phyloP scores from a whole-genome alignment of 1,140 invertebrate genomes.

The Anastatus disparis region DNA sequence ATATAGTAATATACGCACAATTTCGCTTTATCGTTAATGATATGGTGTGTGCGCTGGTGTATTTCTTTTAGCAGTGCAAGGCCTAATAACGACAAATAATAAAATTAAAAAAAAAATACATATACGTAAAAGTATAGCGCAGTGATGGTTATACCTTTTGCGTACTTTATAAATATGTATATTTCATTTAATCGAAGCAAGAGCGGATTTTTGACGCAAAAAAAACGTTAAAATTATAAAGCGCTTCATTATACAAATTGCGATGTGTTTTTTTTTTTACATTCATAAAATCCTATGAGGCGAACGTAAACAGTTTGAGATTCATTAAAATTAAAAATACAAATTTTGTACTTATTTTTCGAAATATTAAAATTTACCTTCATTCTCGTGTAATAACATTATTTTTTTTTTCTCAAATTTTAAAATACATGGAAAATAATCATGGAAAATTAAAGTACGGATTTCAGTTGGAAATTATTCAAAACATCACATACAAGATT shows the following conservation, averaged over 20 bases:
- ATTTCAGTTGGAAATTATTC: too few relatives aligned
- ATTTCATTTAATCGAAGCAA: not conserved
- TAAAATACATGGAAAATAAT: too few relatives aligned
- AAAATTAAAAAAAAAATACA: not conserved
- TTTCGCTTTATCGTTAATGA: conserved; percentile 29
- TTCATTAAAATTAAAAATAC: too few relatives aligned
- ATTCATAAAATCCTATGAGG: not conserved
- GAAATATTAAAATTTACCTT: too few relatives aligned
- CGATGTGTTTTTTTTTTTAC: too few relatives aligned
- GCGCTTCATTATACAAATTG: not conserved
- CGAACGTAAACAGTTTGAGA: not conserved
- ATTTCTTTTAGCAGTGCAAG: conserved; percentile 2
- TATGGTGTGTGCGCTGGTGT: not conserved
- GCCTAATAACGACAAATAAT: not conserved
- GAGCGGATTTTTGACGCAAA: not conserved
- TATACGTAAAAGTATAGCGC: too few relatives aligned
- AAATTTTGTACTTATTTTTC: too few relatives aligned
- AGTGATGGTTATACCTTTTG: not conserved
- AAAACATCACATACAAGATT: too few relatives aligned
- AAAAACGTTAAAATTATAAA: not conserved
- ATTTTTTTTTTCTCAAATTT: too few relatives aligned
- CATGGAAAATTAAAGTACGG: too few relatives aligned
- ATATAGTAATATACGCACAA: not conserved
- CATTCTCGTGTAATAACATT: too few relatives aligned
- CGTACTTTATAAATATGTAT: conserved; percentile 21